Base-by-base conservation (phyloP, 2,113 vertebrate species). In the Oreochromis tanganicae region DNA sequence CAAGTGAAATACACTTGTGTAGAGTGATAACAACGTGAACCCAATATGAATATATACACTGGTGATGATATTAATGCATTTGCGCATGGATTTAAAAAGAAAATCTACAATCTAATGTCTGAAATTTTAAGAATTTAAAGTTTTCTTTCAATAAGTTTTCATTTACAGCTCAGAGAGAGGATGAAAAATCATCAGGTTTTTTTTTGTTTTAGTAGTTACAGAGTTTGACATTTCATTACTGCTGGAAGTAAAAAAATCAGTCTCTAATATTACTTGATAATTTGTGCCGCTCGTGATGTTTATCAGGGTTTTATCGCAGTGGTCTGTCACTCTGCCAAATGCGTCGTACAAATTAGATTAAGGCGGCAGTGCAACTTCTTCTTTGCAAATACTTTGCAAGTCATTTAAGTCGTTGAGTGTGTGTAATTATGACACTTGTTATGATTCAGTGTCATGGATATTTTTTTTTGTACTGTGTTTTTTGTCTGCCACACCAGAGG, bases 291-390 rank as follows among this genome's bases (percentile, higher is more conserved):
- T 73, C 66, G 68, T 82, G 89, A 88, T 89, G 75, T 83, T 90
- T 89, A 92, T 90, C 84, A 9, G 3, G 24, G 12, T 82, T 86
- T 87, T 90, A 86, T 91, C 68, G 5, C 71, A 52, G n/a, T 57
- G 6, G 32, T 73, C 80, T 87, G 86, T 78, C 89, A 79, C 11
- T 68, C 66, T 41, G 36, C 36, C 50, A 59, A 79, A 82, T 16
- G 24, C 6, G 3, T 78, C 50, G 36, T 56, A 81, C 73, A 84
- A 88, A 90, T 88, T 81, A 86, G 57, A 87, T 83, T 85, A 63
- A 88, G 78, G 63, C 52, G n/a, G 83, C 6, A 68, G 14, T 6
- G 10, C 19, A 63, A 43, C 46, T 68, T 80, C 34, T 38, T 78
- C 78, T 81, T 48, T 38, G 41, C 80, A 48, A 78, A 46, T 50